Evolutionary conservation across 2,888 invertebrate species (phyloP).

Genomic region (Epinotia ramella): DNA sequence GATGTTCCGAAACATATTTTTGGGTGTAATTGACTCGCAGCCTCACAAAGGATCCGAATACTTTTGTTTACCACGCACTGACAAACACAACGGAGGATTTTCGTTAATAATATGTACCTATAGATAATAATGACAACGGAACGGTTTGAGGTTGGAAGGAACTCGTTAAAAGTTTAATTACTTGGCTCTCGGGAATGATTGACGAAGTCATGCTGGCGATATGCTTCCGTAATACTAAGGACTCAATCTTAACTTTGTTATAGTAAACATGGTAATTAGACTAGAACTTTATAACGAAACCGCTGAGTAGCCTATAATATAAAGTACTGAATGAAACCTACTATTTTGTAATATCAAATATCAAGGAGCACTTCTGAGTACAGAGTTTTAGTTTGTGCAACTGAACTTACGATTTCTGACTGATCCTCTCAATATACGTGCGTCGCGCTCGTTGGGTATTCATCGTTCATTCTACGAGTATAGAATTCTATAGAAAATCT

Average conservation of each 20-base stretch:
- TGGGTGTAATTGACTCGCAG: background rate
- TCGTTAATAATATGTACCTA: constrained; percentile 12
- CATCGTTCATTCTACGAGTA: no score
- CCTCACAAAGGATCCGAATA: background rate
- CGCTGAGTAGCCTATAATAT: background rate
- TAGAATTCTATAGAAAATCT: no score
- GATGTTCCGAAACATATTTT: background rate
- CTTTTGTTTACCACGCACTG: background rate
- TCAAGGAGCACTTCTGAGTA: background rate
- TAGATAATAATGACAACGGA: constrained; percentile 36
- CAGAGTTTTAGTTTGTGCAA: background rate
- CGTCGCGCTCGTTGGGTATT: no score
- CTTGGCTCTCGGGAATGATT: constrained; percentile 42
- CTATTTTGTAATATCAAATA: no score
- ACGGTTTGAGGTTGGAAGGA: constrained; percentile 44
- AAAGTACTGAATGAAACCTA: no score
- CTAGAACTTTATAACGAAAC: constrained; percentile 9
- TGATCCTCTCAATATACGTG: no score
- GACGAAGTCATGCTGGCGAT: constrained; percentile 39
- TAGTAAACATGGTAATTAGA: constrained; percentile 2
- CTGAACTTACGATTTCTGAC: no score
- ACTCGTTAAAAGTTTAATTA: constrained; percentile 51
- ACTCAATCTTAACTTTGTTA: constrained; percentile 15
- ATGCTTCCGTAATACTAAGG: constrained; percentile 29
- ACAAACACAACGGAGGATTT: background rate